Percentiles rank a stretch among this genome's conserved stretches.
phyloP scores from a whole-genome alignment of 2,888 invertebrate species.

The Invenusta paracnida region DNA sequence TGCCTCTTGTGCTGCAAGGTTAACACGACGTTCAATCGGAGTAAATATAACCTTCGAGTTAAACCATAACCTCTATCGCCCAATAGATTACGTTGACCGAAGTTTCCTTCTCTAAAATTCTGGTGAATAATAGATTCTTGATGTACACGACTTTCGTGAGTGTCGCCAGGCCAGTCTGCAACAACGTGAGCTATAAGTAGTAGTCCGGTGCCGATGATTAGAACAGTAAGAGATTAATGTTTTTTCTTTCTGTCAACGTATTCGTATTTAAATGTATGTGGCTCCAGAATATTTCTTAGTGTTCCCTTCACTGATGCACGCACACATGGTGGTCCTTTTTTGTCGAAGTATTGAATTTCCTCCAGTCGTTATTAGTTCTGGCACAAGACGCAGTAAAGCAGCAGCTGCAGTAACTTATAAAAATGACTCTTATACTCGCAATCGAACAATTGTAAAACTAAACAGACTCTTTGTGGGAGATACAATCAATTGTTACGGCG shows the following conservation, averaged over 20 bases:
- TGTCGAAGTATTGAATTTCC: background rate
- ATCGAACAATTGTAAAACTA: conserved; percentile 22
- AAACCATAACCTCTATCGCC: conserved; percentile 24
- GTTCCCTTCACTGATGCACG: conserved; percentile 17
- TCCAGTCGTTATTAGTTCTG: conserved; percentile 16
- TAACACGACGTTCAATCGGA: background rate
- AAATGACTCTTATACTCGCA: background rate
- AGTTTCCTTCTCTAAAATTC: conserved; percentile 31
- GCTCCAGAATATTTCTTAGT: background rate
- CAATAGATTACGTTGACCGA: conserved; percentile 14
- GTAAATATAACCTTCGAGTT: conserved; percentile 27
- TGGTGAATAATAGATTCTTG: background rate
- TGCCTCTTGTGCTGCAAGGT: background rate
- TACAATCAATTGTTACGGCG: conserved; percentile 9
- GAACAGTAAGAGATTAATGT: conserved; percentile 24
- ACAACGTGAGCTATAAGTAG: conserved; percentile 27
- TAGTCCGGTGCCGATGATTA: conserved; percentile 6
- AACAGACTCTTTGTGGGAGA: background rate
- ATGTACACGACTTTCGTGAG: conserved; percentile 16
- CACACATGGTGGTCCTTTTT: background rate
- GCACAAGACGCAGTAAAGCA: conserved; percentile 7
- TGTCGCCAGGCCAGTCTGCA: conserved; percentile 28
- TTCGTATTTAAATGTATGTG: conserved; percentile 1
- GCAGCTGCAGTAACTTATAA: background rate
- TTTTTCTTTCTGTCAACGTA: conserved; percentile 25